Percentiles rank a stretch among this genome's conserved stretches.
Conservation (phyloP, 1,140 invertebrate species). For the Procambarus virginalis region DNA sequence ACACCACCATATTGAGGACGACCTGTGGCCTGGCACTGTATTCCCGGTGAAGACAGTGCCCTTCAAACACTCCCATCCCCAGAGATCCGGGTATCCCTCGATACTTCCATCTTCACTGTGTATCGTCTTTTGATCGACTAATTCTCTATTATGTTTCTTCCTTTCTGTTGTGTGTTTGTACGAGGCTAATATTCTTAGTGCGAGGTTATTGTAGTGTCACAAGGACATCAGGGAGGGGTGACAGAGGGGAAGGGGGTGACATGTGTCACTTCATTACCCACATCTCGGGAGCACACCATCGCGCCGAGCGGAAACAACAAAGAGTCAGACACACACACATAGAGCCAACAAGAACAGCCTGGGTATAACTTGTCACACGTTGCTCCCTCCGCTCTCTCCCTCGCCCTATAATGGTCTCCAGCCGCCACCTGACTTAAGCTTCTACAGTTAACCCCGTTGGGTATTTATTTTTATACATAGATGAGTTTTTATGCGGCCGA, state of each 20-base stretch:
- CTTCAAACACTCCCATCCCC: too few relatives aligned
- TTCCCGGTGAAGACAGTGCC: slow-evolving; percentile 13
- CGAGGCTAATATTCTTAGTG: slow-evolving; percentile 3
- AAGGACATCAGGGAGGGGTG: slow-evolving; percentile 25
- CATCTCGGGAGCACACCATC: neutral
- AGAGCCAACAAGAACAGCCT: slow-evolving; percentile 15
- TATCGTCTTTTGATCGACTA: neutral
- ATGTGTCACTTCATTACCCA: neutral
- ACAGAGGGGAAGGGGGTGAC: neutral
- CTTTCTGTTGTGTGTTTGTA: slow-evolving; percentile 26
- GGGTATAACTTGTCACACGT: slow-evolving; percentile 24
- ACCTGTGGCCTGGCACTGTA: slow-evolving; percentile 4
- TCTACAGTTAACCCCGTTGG: neutral
- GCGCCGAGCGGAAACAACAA: neutral
- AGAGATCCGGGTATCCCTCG: neutral
- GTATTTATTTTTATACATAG: neutral
- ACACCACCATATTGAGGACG: neutral
- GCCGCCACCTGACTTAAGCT: neutral
- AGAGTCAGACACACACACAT: slow-evolving; percentile 56
- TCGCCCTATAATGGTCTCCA: neutral
- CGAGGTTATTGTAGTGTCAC: slow-evolving; percentile 39
- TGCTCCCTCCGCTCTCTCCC: slow-evolving; percentile 1
- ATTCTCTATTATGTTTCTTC: slow-evolving; percentile 9
- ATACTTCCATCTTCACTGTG: neutral
- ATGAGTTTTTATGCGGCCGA: neutral